Evolutionary conservation across 2,888 invertebrate genomes (phyloP), one percentile per base, ranked within the genome.

Genomic region (Drosophila mimetica): DNA sequence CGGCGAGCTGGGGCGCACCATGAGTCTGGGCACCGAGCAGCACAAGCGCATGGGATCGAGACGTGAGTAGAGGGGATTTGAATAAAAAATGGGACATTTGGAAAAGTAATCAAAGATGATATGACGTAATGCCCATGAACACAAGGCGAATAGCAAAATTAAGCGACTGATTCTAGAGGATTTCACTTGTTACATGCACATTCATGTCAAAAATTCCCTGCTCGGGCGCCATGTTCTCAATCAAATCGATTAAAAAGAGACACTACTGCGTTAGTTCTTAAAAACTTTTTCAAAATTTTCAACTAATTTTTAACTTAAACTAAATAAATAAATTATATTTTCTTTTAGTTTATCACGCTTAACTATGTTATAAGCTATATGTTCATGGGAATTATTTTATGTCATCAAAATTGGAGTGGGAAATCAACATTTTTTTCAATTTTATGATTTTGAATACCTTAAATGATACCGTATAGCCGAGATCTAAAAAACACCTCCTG

Each of bases 1-100:
- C 89, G 96, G 96, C 52, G 96, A 97, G 90, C 93, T 96, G 44
- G 96, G 96, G 57, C 94, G 96, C 64, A 96, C 96, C 57, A 95
- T 96, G 94, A 97, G 96, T 89, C 93, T 97, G 78, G 94, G 95
- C 75, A 95, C 94, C 53, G 94, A 94, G 53, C 90, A 91, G 28
- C 76, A 89, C 61, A 93, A 94, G 42, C 91, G 93, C 70, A 86
- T 91, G 53, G 93, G 93, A 84, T 95, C 95, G 84, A 93, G 96
- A 93, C 95, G 95, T 95, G 93, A 95, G 95, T 95, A 90, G 25
- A 16, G 61, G 61, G 46, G 1, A 25, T 7, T 14, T 4, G 4
- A 11, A 8, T 2, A 6, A 5, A 37, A n/a, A 16, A 9, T 18
- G 36, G 36, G 8, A 22, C 1, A 4, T 2, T n/a, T 3, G 13